Conservation (phyloP, 2,888 invertebrate genomes). For the Hydropsyche betteni region DNA sequence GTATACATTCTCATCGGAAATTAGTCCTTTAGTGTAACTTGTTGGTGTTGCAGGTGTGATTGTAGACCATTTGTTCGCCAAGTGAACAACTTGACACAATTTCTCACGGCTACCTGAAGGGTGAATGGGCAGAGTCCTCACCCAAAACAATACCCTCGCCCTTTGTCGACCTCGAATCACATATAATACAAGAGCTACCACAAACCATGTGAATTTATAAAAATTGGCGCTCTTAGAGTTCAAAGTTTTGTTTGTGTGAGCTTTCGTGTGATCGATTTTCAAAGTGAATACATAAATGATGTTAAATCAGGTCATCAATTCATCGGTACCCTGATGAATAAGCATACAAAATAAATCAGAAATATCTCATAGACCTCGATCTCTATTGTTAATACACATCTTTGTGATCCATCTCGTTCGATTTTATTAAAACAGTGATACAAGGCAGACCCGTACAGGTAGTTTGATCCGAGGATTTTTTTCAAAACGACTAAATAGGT, state of each 20-base stretch:
- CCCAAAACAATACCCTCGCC: constrained; percentile 30
- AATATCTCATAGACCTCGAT: not conserved
- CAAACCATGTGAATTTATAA: too few species aligned
- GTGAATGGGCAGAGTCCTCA: constrained; percentile 33
- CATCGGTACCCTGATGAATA: too few species aligned
- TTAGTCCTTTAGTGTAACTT: not conserved
- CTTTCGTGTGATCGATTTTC: too few species aligned
- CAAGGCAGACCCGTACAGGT: not conserved
- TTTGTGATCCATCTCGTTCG: too few species aligned
- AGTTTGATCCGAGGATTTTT: constrained; percentile 3
- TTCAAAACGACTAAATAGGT: constrained; percentile 33
- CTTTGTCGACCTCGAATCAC: constrained; percentile 2
- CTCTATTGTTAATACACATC: too few species aligned
- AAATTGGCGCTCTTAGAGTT: too few species aligned
- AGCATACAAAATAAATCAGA: not conserved
- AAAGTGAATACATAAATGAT: too few species aligned
- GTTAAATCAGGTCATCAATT: too few species aligned
- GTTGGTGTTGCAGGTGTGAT: too few species aligned
- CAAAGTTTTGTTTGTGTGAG: too few species aligned
- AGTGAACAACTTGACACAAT: constrained; percentile 40
- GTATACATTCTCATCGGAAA: not conserved
- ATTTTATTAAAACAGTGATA: too few species aligned
- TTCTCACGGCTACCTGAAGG: constrained; percentile 44
- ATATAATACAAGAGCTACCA: too few species aligned
- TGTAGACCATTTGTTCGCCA: not conserved